phyloP scores from a whole-genome alignment of 2,797 vertebrate genomes.

The Acanthurus tractus region DNA sequence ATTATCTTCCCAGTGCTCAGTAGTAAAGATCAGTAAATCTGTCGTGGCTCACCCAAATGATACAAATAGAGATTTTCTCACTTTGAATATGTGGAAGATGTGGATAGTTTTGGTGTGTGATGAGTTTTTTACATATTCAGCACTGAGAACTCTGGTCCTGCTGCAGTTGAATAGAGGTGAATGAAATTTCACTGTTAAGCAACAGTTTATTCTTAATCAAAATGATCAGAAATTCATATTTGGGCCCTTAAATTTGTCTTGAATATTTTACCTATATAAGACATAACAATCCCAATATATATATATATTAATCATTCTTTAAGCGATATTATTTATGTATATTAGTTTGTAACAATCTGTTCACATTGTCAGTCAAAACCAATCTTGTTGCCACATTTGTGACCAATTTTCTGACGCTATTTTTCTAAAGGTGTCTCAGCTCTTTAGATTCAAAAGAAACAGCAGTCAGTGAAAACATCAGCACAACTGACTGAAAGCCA shows the following conservation, averaged over 20 bases:
- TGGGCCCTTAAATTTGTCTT: neutral
- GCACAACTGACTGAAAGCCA: neutral
- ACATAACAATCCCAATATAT: neutral
- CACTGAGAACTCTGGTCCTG: too few relatives aligned
- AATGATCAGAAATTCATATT: too few relatives aligned
- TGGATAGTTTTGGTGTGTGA: constrained; percentile 10
- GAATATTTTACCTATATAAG: neutral
- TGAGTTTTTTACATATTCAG: neutral
- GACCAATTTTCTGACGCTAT: neutral
- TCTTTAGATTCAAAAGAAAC: neutral
- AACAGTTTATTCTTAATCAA: too few relatives aligned
- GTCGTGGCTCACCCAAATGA: constrained; percentile 2
- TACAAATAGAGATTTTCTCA: neutral
- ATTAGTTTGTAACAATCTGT: neutral
- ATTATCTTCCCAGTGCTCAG: constrained; percentile 5
- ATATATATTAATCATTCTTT: too few relatives aligned
- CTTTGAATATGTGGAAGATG: neutral
- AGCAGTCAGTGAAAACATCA: neutral
- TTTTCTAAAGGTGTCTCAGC: neutral
- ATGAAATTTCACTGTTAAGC: too few relatives aligned
- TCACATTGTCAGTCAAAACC: neutral
- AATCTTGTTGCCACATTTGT: neutral
- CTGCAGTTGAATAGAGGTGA: too few relatives aligned
- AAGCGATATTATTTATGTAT: neutral
- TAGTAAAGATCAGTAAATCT: constrained; percentile 6